Evolutionary conservation across 2,888 invertebrate genomes (phyloP), one percentile per base, ranked within the genome.

Genomic region (Taphrorychus bicolor): DNA sequence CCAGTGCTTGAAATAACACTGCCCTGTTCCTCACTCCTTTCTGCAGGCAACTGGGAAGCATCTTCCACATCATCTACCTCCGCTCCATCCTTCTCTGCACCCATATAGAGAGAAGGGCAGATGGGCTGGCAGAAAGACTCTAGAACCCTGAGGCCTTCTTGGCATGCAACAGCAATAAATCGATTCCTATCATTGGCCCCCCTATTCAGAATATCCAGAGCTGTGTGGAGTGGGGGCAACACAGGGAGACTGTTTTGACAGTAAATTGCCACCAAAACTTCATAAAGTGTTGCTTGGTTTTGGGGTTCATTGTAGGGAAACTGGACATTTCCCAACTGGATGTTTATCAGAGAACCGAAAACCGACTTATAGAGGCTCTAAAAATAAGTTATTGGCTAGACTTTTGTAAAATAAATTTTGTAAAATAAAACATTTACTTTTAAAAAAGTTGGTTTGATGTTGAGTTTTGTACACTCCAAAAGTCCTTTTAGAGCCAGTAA

Each of bases 401-500:
- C n/a, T n/a, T n/a, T n/a, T n/a, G n/a, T n/a, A n/a, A n/a, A n/a
- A n/a, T n/a, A n/a, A n/a, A n/a, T n/a, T n/a, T n/a, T 14, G n/a
- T 40, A 3, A 17, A 18, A 3, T 32, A 42, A 32, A 16, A 53
- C 7, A 19, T 59, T 54, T 65, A 73, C 73, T 59, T 70, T 56
- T n/a, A 72, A n/a, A 17, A 67, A 42, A 41, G 19, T 14, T n/a
- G 63, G n/a, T 41, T 67, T 70, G 5, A 72, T 51, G 63, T 68
- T 70, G n/a, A 72, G 52, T 48, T 18, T 59, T 5, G 72, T 66
- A 18, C 3, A 32, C 0, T 92, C 93, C 0, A 87, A 87, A 72
- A 82, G 94, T 3, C 84, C 89, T 0, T 87, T 89, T 0, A 81
- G 86, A 0, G 88, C 91, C 0, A 85, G 89, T 0, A 86, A 87